Base-by-base conservation (phyloP, 2,888 invertebrate species). In the Chromoteleia sp. region DNA sequence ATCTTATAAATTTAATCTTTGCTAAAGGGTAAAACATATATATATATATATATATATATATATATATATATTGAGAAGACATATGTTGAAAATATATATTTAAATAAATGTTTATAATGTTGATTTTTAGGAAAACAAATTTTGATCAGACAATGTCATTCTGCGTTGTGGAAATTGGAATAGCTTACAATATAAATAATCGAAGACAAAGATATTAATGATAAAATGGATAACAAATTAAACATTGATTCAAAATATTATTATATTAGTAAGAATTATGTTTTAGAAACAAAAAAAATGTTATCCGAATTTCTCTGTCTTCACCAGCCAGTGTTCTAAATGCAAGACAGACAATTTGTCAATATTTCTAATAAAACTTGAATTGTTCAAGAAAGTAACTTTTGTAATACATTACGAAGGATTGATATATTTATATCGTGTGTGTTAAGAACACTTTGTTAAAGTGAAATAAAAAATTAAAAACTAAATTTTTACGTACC, bases 301-400 rank as follows among this genome's bases (percentile, higher is more conserved):
- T 67, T 61, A 65, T 76, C 45, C 39, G 65, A 74, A 71, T 75
- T 81, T 77, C 77, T 78, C 41, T 77, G 56, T 73, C 65, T 65
- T 82, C 73, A 71, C 30, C 71, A 67, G 61, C 58, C 33, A 67
- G 75, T 76, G 76, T 76, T 81, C 59, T 81, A 81, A 81, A 81
- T 71, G 81, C 81, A 67, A 76, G 76, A 81, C 81, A 81, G 71
- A 81, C 73, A 43, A 68, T 43, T 79, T 73, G 29, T 21, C 43
- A 59, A 58, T n/a, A 43, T 4, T 58, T 19, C 10, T n/a, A 43
- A 54, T 21, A 2, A 61, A 52, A 29, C 45, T 67, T 50, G 12
- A 43, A 30, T 21, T 25, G 17, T 21, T 50, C 8, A 63, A 33
- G 7, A 65, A 41, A 67, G 2, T 54, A 39, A 36, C 6, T 12